Conservation (phyloP, 2,797 vertebrate genomes). For the Denticeps clupeoides region DNA sequence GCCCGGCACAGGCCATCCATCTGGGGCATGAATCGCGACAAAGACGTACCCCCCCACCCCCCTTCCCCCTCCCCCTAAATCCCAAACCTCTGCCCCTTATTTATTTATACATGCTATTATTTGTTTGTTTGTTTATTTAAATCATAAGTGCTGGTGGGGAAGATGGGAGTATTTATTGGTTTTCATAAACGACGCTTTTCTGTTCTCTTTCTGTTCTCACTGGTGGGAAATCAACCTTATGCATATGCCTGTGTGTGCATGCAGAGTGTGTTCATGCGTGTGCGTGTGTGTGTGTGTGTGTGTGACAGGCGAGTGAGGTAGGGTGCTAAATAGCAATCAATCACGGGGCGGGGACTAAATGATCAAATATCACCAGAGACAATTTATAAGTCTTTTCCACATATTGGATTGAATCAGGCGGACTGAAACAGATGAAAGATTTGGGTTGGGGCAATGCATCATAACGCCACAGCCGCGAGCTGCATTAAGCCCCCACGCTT, state of each 20-base stretch:
- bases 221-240: conserved; percentile 23
- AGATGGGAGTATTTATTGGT: conserved; percentile 39
- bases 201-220: conserved; percentile 18
- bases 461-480: conserved; percentile 27
- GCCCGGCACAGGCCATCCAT: conserved; percentile 63
- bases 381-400: conserved; percentile 50
- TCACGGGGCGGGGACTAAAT: conserved; percentile 50
- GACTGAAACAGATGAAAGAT: conserved; percentile 44
- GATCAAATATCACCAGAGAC: conserved; percentile 51
- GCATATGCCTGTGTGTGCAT: conserved; percentile 3
- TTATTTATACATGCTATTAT: conserved; percentile 39
- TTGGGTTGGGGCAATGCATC: conserved; percentile 38
- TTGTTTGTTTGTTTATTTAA: conserved; percentile 35
- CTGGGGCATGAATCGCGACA: conserved; percentile 61
- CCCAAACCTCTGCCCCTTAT: conserved; percentile 26
- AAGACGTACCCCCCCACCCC: conserved; percentile 55
- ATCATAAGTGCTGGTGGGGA: conserved; percentile 28
- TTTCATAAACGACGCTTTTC: conserved; percentile 44
- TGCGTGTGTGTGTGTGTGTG: conserved; percentile 15
- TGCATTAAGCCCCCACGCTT: background rate
- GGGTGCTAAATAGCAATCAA: conserved; percentile 51
- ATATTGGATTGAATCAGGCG: conserved; percentile 33
- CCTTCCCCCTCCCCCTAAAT: conserved; percentile 31
- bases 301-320: conserved; percentile 2
- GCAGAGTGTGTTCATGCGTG: conserved; percentile 2